Base-by-base conservation (phyloP, 2,888 invertebrate genomes). In the Lordiphosa fenestrarum region DNA sequence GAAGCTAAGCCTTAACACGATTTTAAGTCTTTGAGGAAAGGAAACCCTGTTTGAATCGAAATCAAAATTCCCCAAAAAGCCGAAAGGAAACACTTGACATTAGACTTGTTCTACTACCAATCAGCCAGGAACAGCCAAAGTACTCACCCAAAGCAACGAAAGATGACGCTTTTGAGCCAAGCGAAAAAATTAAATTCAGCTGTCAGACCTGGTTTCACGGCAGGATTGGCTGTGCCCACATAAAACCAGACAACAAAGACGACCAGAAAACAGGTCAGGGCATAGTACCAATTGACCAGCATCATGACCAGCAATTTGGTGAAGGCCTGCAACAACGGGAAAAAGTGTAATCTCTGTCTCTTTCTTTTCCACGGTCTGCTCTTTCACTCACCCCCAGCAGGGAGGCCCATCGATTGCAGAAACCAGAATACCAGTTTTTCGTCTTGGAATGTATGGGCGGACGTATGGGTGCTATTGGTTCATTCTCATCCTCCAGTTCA, bases 401-500 rank as follows among this genome's bases (percentile, higher is more conserved):
- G 1, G 98, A 97, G 44, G 98, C 92, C 97, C 98, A 98, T 83
- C 98, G 91, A 88, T 98, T 98, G 89, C 97, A 98, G 72, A 97
- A 93, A 73, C 94, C 93, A 0, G 97, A 97, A 90, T 98, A 98
- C 97, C 98, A 98, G 86, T 97, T 97, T 82, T 95, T 94, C 75
- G 96, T 94, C 91, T 98, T 97, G 6, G 95, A 95, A 88, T 95
- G 95, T 69, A 96, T 95, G 75, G 93, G 93, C 37, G 91, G 90
- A 73, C 93, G 92, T 73, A 92, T 91, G 6, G 91, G 91, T 0
- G 89, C 89, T 64, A 92, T 91, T 4, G 91, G 91, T 57, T 91
- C 91, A 36, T 88, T 89, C 15, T 88, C 91, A 86, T 77, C 85
- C 15, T 83, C 76, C 4, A 71, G 63, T 40, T 76, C 80, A 12